Base-by-base conservation (phyloP, 2,888 invertebrate species). In the Tiliacea citrago region DNA sequence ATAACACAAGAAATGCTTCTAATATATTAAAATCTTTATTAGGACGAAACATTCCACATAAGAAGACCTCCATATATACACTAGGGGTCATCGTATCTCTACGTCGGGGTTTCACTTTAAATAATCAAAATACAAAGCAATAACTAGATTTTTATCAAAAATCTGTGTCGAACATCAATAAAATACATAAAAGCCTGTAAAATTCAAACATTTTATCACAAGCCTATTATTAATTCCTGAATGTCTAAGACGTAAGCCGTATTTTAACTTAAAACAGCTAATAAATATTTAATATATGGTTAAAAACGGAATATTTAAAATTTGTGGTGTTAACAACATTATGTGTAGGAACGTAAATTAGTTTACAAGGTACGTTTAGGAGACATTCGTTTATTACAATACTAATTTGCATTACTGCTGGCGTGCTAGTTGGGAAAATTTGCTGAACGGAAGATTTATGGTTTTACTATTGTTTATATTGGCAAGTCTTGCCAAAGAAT, bases 11-110 rank as follows among this genome's bases (percentile, higher is more conserved):
- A 35, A 70, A 61, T 75, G 76, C 79, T 63, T 77, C 75, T 86
- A 85, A 75, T 85, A 79, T 86, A 84, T 81, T 86, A 86, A 87
- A 85, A 81, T 82, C 75, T 90, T 89, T 89, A 89, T 88, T 89
- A 85, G 88, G 88, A 89, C 88, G 83, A 83, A 85, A 86, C 73
- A 55, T 85, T 86, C 75, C 76, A 88, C 77, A 85, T 81, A 81
- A 77, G 39, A 79, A 75, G 76, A 78, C 66, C 73, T 62, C 47
- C 16, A 29, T 73, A 77, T 73, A 67, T 73, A 82, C 74, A 75
- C 51, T 67, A 60, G 58, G 57, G 58, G 68, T 73, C 60, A 60
- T 62, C 24, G 53, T 65, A 75, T 39, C 35, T 68, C 62, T 66
- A 74, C 45, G 35, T 55, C 47, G 76, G 61, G 75, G 74, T 71